Evolutionary conservation across 2,888 invertebrate genomes (phyloP), one percentile per base, ranked within the genome.

Genomic region (Xestia sexstrigata): DNA sequence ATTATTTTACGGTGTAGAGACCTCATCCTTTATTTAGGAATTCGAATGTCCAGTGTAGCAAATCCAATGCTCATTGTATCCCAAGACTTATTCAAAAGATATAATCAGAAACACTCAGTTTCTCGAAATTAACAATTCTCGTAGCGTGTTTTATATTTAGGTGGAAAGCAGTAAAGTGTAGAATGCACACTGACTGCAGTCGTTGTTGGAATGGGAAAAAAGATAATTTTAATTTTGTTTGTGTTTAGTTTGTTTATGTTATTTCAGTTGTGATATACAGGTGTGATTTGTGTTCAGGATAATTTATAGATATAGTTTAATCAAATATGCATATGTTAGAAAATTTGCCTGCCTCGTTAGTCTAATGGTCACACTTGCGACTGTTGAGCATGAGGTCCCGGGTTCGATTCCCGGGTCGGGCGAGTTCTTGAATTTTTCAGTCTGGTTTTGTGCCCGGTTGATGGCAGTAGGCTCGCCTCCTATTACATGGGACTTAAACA

Each of bases 101-200:
- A 94, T 94, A 94, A 95, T 95, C 95, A 95, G 93, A 95, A 96
- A 93, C 92, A 92, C 92, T 92, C 92, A 94, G 94, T 93, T 91
- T 92, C 91, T 87, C 86, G 91, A 92, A 96, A 96, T 96, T 96
- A 96, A 96, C 96, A 95, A 96, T 96, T 96, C 96, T 87, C 87
- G 86, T 76, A 90, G 93, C 94, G 94, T 90, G 93, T 94, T 95
- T 95, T 95, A 95, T 95, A 95, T 94, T 94, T 92, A 92, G 93
- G 91, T 86, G 75, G 90, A 87, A 79, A 78, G 83, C 83, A 90
- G 90, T 95, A 95, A 95, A 95, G 89, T 88, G 84, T 83, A 85
- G 90, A 91, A 91, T 90, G 90, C 89, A 90, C 89, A 73, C 89
- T 89, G 90, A 74, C 89, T 91, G 91, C 92, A 90, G 90, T 93